Percentiles rank a stretch among this genome's conserved stretches.
Evolutionary conservation across 2,888 invertebrate species (phyloP).

Genomic region (Thymelicus lineola): DNA sequence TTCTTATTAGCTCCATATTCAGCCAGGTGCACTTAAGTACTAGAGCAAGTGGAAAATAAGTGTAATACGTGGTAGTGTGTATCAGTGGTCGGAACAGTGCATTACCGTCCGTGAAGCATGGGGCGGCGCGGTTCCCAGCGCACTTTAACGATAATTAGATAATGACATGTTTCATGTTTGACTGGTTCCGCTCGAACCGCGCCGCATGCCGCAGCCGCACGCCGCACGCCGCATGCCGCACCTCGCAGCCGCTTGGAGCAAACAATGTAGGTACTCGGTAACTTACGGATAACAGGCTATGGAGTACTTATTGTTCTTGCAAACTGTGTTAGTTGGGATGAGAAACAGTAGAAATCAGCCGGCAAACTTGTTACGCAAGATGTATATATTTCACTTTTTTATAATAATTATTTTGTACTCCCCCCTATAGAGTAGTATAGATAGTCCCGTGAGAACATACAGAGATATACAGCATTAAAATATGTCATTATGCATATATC

Average conservation of each 20-base stretch:
- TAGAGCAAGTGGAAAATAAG: neutral
- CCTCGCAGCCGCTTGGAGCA: neutral
- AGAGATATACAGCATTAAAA: too few species aligned
- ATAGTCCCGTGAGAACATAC: too few species aligned
- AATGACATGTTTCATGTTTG: slow-evolving; percentile 33
- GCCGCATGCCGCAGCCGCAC: neutral
- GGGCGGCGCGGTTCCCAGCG: slow-evolving; percentile 24
- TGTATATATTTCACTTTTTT: too few species aligned
- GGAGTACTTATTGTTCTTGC: too few species aligned
- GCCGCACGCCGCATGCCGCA: neutral
- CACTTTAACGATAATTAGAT: slow-evolving; percentile 28
- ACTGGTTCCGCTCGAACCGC: neutral
- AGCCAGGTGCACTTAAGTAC: neutral
- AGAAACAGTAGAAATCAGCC: too few species aligned
- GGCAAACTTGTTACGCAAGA: too few species aligned
- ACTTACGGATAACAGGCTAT: too few species aligned
- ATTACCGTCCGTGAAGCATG: slow-evolving; percentile 6
- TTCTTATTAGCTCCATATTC: neutral
- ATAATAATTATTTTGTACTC: too few species aligned
- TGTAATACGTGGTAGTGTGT: neutral
- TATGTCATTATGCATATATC: too few species aligned
- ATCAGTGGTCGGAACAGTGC: neutral
- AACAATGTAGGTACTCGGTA: too few species aligned
- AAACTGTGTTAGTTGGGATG: too few species aligned
- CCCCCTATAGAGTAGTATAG: too few species aligned